These are phyloP conservation scores for Rhinogobius similis DNA, from an alignment of 2,113 vertebrate genomes.

Conservation along the genomic window DNA sequence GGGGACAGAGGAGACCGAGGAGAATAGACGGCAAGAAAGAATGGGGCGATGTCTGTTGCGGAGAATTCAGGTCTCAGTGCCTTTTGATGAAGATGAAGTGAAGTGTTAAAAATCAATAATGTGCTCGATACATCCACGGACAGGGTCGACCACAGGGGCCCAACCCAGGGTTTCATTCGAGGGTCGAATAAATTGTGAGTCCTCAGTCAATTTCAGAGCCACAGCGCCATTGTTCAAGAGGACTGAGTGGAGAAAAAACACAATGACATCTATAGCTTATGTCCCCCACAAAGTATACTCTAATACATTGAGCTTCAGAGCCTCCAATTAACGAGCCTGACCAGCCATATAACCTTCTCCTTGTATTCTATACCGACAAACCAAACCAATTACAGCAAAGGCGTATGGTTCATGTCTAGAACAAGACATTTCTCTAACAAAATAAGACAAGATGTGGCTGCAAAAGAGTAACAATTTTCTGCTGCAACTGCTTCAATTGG, in stretches of 20 bases:
- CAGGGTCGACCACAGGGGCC: slow-evolving; percentile 51
- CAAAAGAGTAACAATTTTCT: neutral
- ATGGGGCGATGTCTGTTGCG: slow-evolving; percentile 39
- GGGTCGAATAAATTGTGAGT: slow-evolving; percentile 46
- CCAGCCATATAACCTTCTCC: neutral
- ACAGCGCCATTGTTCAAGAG: slow-evolving; percentile 17
- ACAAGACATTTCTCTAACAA: neutral
- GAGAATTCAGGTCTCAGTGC: slow-evolving; percentile 48
- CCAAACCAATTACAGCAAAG: neutral
- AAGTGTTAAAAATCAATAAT: slow-evolving; percentile 76
- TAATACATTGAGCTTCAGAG: slow-evolving; percentile 9
- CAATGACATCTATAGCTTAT: slow-evolving; percentile 26
- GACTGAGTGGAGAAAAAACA: slow-evolving; percentile 43
- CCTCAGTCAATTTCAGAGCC: slow-evolving; percentile 39
- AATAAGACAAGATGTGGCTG: neutral
- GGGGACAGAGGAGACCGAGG: slow-evolving; percentile 16
- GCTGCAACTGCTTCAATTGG: too few relatives aligned
- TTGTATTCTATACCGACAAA: neutral
- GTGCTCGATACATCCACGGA: slow-evolving; percentile 63
- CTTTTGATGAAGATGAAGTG: slow-evolving; percentile 75
- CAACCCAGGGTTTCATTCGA: slow-evolving; percentile 35
- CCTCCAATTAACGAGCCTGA: neutral
- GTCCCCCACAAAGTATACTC: neutral
- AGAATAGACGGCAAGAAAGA: neutral
- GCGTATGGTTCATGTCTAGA: neutral